A percentile compares a stretch with the other conserved stretches of the same genome.
Evolutionary conservation across 2,113 vertebrate species (phyloP).

Genomic region (Mormyrus lacerda): DNA sequence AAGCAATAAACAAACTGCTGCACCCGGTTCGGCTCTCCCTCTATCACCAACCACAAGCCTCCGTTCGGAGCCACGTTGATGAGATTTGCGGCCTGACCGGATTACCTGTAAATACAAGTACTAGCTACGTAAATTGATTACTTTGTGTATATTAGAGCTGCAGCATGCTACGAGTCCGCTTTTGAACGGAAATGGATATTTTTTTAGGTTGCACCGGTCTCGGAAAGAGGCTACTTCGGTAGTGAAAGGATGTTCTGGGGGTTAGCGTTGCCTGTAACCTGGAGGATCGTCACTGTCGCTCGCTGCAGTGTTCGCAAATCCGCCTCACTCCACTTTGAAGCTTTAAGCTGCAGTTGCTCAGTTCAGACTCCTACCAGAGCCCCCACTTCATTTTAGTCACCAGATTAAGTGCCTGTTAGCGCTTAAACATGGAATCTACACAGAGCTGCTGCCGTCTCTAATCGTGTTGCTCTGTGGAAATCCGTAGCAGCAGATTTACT

Average conservation of each 20-base stretch:
- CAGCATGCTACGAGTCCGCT: constrained; percentile 37
- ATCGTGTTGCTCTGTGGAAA: neutral
- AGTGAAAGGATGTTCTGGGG: constrained; percentile 25
- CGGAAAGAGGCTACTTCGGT: constrained; percentile 11
- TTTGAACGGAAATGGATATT: constrained; percentile 28
- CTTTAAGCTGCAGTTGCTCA: constrained; percentile 43
- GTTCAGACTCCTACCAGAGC: neutral
- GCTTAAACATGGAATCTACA: neutral
- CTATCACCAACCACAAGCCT: neutral
- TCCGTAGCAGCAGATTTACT: too few relatives aligned
- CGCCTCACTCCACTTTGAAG: constrained; percentile 36
- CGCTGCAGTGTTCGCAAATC: neutral
- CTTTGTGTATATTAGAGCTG: constrained; percentile 30
- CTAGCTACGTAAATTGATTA: constrained; percentile 17
- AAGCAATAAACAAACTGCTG: constrained; percentile 5
- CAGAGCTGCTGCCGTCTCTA: constrained; percentile 1
- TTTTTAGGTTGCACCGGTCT: constrained; percentile 26
- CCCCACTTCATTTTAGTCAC: neutral
- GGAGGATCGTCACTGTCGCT: neutral
- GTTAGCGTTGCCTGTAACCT: neutral
- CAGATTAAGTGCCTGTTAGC: neutral
- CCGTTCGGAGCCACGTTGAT: neutral
- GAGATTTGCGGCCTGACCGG: neutral
- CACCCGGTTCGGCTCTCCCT: neutral
- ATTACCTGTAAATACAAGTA: constrained; percentile 34